Base-by-base conservation (phyloP, 2,888 invertebrate species). In the Aphodius granarius region DNA sequence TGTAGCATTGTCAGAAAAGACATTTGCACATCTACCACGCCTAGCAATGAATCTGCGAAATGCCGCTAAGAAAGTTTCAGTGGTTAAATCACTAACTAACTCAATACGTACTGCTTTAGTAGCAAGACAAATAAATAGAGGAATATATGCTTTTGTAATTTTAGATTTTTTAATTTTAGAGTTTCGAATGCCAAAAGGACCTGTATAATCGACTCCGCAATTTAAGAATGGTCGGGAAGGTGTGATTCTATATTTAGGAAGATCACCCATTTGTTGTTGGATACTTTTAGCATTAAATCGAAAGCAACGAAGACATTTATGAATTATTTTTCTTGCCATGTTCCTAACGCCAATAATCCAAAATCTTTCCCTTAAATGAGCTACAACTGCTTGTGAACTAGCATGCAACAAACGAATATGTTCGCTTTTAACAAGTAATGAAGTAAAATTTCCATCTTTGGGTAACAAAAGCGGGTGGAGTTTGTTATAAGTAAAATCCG, bases 221-320 rank as follows among this genome's bases (percentile, higher is more conserved):
- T 77, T 78, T 5, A 66, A 75, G 77, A 84, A 84, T 68, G 83
- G 78, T 16, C 80, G 73, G 13, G 78, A 62, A 5, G 80, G 77
- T 3, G 72, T 76, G 0, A 82, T 78, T 19, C 83, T 73, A 13
- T 73, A 16, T 16, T 21, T 63, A 0, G 83, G 84, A 18, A 84
- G 78, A 63, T 83, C 23, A 15, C 81, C 82, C 83, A 84, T 84
- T 63, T 71, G 43, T n/a, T n/a, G n/a, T n/a, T n/a, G n/a, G n/a
- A n/a, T n/a, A n/a, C n/a, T n/a, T n/a, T n/a, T n/a, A n/a, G 13
- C 64, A 62, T 62, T 75, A 22, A 2, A 75, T 18, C 72, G 63
- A 68, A 63, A 66, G 73, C 78, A 79, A 15, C 15, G 23, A 0
- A 79, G 66, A 64, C 75, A 71, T 65, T 71, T 63, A 13, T 73